These are phyloP conservation scores for Antitype chi DNA, from an alignment of 2,888 invertebrate species.

Conservation along the genomic window DNA sequence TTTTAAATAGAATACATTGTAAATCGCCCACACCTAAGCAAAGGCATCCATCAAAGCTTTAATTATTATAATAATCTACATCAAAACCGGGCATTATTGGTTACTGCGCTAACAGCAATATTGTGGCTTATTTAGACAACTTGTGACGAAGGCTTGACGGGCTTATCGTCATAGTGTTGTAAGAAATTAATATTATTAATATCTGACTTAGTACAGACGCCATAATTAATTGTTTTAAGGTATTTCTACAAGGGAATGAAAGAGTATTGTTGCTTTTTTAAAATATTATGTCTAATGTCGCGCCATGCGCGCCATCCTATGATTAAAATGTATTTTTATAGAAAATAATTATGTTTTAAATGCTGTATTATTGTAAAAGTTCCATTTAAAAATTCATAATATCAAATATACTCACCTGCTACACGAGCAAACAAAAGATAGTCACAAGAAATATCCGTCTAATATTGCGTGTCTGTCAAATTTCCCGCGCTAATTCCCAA, in stretches of 20 bases:
- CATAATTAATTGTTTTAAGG: neutral
- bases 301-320: neutral
- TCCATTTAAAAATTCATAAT: neutral
- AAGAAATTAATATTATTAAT: slow-evolving; percentile 35
- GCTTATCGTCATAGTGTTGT: slow-evolving; percentile 35
- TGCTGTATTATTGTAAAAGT: too few relatives aligned
- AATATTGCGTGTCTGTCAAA: slow-evolving; percentile 71
- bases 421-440: slow-evolving; percentile 14
- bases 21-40: neutral
- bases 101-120: slow-evolving; percentile 38
- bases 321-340: neutral
- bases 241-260: neutral
- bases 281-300: too few relatives aligned
- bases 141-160: slow-evolving; percentile 49
- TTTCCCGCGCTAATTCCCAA: slow-evolving; percentile 68
- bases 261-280: too few relatives aligned
- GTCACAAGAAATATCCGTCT: slow-evolving; percentile 23
- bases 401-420: neutral
- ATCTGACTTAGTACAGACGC: neutral
- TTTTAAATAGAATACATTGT: too few relatives aligned
- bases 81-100: slow-evolving; percentile 12
- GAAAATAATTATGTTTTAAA: too few relatives aligned
- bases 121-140: slow-evolving; percentile 30
- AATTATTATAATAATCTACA: slow-evolving; percentile 23
- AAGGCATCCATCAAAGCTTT: slow-evolving; percentile 14